phyloP scores from a whole-genome alignment of 2,797 vertebrate genomes.

The Sebastes itinus region DNA sequence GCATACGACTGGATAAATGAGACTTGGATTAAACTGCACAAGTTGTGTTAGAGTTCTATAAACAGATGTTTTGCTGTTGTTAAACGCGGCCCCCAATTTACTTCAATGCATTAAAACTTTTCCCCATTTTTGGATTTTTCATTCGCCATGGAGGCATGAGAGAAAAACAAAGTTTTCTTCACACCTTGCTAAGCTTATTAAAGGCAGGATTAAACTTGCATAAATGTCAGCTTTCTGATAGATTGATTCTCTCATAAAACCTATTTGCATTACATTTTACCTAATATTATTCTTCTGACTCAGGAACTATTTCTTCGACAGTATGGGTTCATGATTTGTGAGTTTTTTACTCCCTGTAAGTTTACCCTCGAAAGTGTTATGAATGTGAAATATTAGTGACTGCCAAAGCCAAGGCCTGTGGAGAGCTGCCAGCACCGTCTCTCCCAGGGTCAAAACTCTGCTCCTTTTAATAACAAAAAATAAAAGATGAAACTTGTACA shows the following conservation, averaged over 20 bases:
- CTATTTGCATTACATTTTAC: slow-evolving; percentile 18
- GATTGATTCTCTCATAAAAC: slow-evolving; percentile 24
- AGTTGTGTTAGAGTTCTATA: neutral
- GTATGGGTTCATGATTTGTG: slow-evolving; percentile 47
- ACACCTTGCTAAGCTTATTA: neutral
- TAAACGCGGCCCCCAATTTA: neutral
- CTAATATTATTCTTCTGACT: slow-evolving; percentile 40
- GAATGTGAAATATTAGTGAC: slow-evolving; percentile 59
- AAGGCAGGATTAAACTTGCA: slow-evolving; percentile 5
- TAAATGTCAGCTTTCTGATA: slow-evolving; percentile 12
- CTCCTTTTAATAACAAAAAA: slow-evolving; percentile 63
- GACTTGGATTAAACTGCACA: neutral
- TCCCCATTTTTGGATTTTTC: neutral
- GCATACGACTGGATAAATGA: neutral
- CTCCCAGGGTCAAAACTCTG: slow-evolving; percentile 56
- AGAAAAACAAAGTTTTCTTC: neutral
- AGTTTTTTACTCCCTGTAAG: slow-evolving; percentile 33
- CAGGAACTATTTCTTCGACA: slow-evolving; percentile 28
- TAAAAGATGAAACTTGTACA: slow-evolving; percentile 59
- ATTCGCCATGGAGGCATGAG: neutral
- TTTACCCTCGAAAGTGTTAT: slow-evolving; percentile 49
- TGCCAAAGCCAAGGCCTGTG: slow-evolving; percentile 54
- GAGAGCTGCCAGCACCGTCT: slow-evolving; percentile 46
- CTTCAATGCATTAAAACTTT: neutral
- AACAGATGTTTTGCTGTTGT: neutral